Evolutionary conservation across 2,113 vertebrate genomes (phyloP), one percentile per base, ranked within the genome.

Genomic region (Cavia aperea): DNA sequence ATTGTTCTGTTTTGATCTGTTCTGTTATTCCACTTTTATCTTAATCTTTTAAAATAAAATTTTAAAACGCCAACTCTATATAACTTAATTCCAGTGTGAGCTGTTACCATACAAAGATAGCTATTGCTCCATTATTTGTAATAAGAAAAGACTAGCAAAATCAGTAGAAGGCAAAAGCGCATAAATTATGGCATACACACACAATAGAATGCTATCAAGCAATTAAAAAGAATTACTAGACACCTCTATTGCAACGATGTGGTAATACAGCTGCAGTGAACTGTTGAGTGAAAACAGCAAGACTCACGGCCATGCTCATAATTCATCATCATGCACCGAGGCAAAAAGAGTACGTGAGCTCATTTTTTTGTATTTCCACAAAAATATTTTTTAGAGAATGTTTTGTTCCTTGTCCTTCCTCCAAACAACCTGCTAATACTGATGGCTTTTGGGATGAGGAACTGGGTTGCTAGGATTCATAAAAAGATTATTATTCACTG

Each of bases 181-280:
- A 73, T 12, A 66, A 31, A 29, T 29, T 31, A 85, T 4, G 7
- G 58, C 58, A 60, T 7, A 23, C 36, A 51, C 7, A 39, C 2
- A 8, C 36, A 26, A 7, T 31, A 29, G 39, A 81, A 85, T 81
- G 73, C 26, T 73, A 78, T 14, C 12, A 13, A 36, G 54, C 56
- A 29, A 66, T 39, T 49, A 58, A 10, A 39, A 95, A 81, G 31
- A 91, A 83, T 51, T 36, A 36, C 15, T 36, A 39, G 31, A 62
- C 8, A 9, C 15, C 7, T 63, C 49, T 10, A 1, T 0, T 12
- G 65, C 19, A 21, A n/a, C 15, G 18, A 58, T 29, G 56, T 0
- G 3, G 49, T 21, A 18, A 36, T 6, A 21, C 10, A 33, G 4
- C 33, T 66, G 39, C 58, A 49, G 51, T 51, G 26, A 87, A 36